Percentiles rank a stretch among this genome's conserved stretches.
Conservation (phyloP, 2,888 invertebrate genomes). For the Caenorhabditis becei region DNA sequence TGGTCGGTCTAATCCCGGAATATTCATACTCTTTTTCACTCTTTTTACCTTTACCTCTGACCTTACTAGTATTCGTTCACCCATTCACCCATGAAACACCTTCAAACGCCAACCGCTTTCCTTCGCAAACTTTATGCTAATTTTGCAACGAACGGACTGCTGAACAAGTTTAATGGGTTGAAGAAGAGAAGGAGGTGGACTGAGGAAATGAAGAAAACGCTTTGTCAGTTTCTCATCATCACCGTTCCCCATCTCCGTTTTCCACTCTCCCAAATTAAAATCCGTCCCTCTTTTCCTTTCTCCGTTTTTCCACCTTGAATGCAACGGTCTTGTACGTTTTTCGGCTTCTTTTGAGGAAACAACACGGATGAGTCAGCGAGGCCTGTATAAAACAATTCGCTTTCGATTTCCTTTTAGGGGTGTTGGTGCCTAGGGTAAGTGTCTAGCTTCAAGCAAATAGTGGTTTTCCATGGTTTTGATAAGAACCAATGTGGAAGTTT, state of each 20-base stretch:
- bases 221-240: conserved; percentile 44
- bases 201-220: background rate
- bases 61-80: conserved; percentile 17
- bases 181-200: background rate
- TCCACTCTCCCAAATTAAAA: conserved; percentile 46
- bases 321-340: conserved; percentile 23
- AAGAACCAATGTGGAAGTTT: too few species aligned
- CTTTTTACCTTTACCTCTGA: background rate
- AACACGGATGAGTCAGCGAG: conserved; percentile 31
- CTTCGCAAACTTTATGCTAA: conserved; percentile 4
- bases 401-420: conserved; percentile 6
- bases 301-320: conserved; percentile 16
- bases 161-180: background rate
- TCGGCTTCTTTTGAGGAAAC: background rate
- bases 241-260: too few species aligned
- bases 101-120: background rate
- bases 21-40: conserved; percentile 31
- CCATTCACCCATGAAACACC: conserved; percentile 23
- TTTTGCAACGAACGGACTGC: background rate
- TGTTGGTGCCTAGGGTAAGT: background rate
- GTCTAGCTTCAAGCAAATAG: too few species aligned
- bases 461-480: background rate
- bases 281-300: background rate
- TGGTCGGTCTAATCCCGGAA: conserved; percentile 13
- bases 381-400: conserved; percentile 24